A percentile compares a stretch with the other conserved stretches of the same genome.
Conservation (phyloP, 1,140 invertebrate genomes). For the Macrocentrus cingulum region DNA sequence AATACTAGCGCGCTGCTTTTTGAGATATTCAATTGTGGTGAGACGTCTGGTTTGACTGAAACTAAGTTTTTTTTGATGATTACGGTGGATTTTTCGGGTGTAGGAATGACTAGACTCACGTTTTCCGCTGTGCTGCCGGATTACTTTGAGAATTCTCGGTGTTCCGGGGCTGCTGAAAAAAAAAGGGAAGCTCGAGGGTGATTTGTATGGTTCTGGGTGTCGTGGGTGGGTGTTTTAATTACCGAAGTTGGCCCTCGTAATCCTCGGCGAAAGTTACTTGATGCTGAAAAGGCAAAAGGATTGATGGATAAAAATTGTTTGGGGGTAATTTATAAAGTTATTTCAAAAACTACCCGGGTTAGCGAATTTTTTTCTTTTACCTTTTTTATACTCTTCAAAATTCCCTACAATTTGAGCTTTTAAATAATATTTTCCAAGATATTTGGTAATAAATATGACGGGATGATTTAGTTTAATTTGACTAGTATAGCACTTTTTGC, state of each 20-base stretch:
- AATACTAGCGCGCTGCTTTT: slow-evolving; percentile 44
- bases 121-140: slow-evolving; percentile 39
- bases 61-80: neutral
- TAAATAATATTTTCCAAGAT: too few species aligned
- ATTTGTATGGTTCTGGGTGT: slow-evolving; percentile 8
- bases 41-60: slow-evolving; percentile 12
- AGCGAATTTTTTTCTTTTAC: too few species aligned
- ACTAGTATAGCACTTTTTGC: too few species aligned
- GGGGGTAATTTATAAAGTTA: neutral
- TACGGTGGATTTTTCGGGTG: neutral
- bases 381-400: too few species aligned
- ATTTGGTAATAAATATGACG: too few species aligned
- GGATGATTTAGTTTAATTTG: too few species aligned
- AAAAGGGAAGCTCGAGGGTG: slow-evolving; percentile 6
- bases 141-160: slow-evolving; percentile 37
- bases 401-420: too few species aligned
- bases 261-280: slow-evolving; percentile 39
- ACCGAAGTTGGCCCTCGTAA: slow-evolving; percentile 40
- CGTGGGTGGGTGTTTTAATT: slow-evolving; percentile 37
- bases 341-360: too few species aligned
- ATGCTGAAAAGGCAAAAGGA: slow-evolving; percentile 22
- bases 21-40: too few species aligned
- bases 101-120: slow-evolving; percentile 34
- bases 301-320: neutral
- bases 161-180: slow-evolving; percentile 33